These are phyloP conservation scores for Panulirus ornatus DNA, from an alignment of 1,140 invertebrate genomes.

Conservation along the genomic window DNA sequence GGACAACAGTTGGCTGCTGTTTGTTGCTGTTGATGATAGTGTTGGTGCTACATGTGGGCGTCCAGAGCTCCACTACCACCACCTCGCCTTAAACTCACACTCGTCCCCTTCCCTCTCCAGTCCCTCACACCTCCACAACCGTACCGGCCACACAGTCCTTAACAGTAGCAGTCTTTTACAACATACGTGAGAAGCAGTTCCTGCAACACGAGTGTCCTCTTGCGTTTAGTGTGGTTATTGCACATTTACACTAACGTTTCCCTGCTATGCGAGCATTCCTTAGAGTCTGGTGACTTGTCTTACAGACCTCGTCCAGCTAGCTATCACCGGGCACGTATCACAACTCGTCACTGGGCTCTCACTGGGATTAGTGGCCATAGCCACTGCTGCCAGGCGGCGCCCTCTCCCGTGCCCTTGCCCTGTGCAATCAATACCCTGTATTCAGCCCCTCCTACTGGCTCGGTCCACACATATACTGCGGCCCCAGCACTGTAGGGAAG, in stretches of 20 bases:
- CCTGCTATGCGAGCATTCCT: conserved; percentile 67
- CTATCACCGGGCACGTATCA: conserved; percentile 73
- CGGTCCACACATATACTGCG: conserved; percentile 58
- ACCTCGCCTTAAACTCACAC: conserved; percentile 60
- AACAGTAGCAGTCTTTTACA: conserved; percentile 50
- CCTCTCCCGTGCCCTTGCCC: conserved; percentile 71
- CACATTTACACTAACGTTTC: conserved; percentile 72
- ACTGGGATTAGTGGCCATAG: conserved; percentile 60
- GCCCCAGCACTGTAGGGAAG: conserved; percentile 68
- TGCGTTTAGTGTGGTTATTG: conserved; percentile 73
- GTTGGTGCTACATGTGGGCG: conserved; percentile 59
- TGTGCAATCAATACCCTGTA: conserved; percentile 73
- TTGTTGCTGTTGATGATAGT: conserved; percentile 56
- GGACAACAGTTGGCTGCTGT: conserved; percentile 65
- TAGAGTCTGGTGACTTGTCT: conserved; percentile 73
- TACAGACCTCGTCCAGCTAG: conserved; percentile 70
- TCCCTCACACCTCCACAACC: conserved; percentile 62
- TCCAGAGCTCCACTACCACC: conserved; percentile 70
- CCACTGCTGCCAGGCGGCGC: conserved; percentile 57
- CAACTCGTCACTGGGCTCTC: conserved; percentile 70
- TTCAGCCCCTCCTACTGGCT: conserved; percentile 69
- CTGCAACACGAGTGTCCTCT: conserved; percentile 60
- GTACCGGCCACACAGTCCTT: conserved; percentile 61
- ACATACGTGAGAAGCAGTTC: conserved; percentile 73
- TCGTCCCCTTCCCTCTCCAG: conserved; percentile 56